Evolutionary conservation across 1,140 invertebrate genomes (phyloP), one percentile per base, ranked within the genome.

Genomic region (Listronotus bonariensis): DNA sequence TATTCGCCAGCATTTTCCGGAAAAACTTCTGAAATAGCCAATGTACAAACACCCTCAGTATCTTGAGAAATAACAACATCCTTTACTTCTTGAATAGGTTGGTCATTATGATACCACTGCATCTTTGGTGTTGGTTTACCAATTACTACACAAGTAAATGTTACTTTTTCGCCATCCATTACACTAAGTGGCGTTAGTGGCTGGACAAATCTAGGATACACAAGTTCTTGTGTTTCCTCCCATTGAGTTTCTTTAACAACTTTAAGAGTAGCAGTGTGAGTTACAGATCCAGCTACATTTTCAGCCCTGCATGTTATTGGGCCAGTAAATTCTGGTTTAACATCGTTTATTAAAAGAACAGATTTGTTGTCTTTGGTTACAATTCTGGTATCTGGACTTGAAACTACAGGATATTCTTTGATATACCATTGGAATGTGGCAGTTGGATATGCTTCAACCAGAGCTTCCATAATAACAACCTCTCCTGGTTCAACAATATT

Each of bases 1-100:
- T 97, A 97, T 78, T 87, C 86, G 17, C 95, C 95, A 68, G 88
- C 87, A 85, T 97, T 93, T 86, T 97, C 95, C 5, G 94, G 93
- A 78, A 96, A 97, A 26, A 95, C 93, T 86, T 97, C 94, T 46
- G 86, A 86, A 71, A 98, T 95, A 64, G 89, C 86, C 61, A 98
- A 81, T 77, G 88, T 89, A 76, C 93, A 95, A 55, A 88, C 81
- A 60, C 92, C 92, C 74, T 92, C 87, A 64, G 83, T 82, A 74
- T 90, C 87, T 79, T 92, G 89, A 10, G 83, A 81, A 45, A 93
- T 86, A 9, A 84, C 84, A 36, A 92, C 86, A 76, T 93, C 92
- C 78, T 92, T 90, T 42, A 89, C 89, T 79, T 91, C 88, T 70
- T 86, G 80, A 51, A 95, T 84, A 48, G 84, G 84, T 72, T 86